Base-by-base conservation (phyloP, 2,888 invertebrate genomes). In the Mythimna pallens region DNA sequence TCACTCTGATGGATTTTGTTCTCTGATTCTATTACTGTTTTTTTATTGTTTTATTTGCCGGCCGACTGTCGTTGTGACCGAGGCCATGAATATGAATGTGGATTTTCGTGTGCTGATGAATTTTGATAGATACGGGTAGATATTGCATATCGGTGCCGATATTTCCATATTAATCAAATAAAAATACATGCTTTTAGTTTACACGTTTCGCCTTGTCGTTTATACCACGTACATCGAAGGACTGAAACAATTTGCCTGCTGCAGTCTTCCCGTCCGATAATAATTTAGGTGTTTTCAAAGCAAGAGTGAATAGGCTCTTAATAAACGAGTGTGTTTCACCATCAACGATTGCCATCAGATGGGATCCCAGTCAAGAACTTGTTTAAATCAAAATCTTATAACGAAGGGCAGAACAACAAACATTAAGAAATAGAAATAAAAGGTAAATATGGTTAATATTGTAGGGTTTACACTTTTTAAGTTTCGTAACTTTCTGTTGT, bases 21-120 rank as follows among this genome's bases (percentile, higher is more conserved):
- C 89, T 90, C 93, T 93, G 94, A 94, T 94, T 95, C 92, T 94
- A 94, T 95, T 95, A 92, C 91, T 87, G 87, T 94, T 93, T 93
- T 30, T 94, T 94, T 95, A 90, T 93, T 90, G 88, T 87, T 93
- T 94, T 95, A 91, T 93, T 93, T 91, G 89, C 84, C 88, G 66
- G 82, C 74, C 72, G 75, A 69, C 78, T 72, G 76, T 84, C 84
- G 82, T 85, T 81, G 81, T 85, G 87, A 86, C 86, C 88, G 78
- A 40, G 84, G 75, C 89, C 86, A 93, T 94, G 93, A 93, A 93
- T 93, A 91, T 91, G 90, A 92, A 93, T 92, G 86, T 59, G 50
- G 57, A 40, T 25, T 43, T 67, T 54, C 20, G 50, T 55, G 61
- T 61, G 20, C 58, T 67, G 67, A 78, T 73, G 64, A 73, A 73